phyloP scores from a whole-genome alignment of 1,140 invertebrate genomes.

The Bicyclus anynana region DNA sequence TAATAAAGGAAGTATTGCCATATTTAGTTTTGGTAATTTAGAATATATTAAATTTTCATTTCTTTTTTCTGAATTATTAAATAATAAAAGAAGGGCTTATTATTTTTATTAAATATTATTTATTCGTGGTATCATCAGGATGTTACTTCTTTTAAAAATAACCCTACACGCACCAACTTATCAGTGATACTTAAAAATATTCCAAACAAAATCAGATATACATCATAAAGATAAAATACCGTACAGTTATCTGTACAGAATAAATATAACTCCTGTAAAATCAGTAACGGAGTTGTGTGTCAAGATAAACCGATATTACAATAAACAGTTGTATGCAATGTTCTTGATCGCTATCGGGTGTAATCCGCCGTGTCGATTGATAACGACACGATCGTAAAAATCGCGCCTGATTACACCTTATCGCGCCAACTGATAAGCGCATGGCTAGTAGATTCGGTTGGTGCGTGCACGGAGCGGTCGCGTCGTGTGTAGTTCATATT shows the following conservation, averaged over 20 bases:
- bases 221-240: not conserved
- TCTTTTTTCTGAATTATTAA: too few species aligned
- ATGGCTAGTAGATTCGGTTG: constrained; percentile 1
- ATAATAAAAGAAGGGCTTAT: too few species aligned
- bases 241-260: constrained; percentile 6
- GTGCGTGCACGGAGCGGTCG: not conserved
- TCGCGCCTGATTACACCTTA: constrained; percentile 59
- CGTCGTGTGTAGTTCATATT: not conserved
- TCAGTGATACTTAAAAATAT: too few species aligned
- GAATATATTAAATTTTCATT: too few species aligned
- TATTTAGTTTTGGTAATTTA: too few species aligned
- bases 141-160: too few species aligned
- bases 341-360: constrained; percentile 60
- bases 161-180: too few species aligned
- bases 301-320: constrained; percentile 19
- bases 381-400: constrained; percentile 68
- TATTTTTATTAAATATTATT: too few species aligned
- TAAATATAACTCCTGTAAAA: constrained; percentile 32
- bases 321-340: constrained; percentile 38
- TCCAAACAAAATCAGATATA: not conserved
- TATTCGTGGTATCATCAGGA: too few species aligned
- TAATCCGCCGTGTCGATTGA: constrained; percentile 69
- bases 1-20: too few species aligned
- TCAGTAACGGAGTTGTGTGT: constrained; percentile 16
- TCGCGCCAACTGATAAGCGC: constrained; percentile 41